Conservation (phyloP, 2,888 invertebrate species). For the Tanaodytes sp. region DNA sequence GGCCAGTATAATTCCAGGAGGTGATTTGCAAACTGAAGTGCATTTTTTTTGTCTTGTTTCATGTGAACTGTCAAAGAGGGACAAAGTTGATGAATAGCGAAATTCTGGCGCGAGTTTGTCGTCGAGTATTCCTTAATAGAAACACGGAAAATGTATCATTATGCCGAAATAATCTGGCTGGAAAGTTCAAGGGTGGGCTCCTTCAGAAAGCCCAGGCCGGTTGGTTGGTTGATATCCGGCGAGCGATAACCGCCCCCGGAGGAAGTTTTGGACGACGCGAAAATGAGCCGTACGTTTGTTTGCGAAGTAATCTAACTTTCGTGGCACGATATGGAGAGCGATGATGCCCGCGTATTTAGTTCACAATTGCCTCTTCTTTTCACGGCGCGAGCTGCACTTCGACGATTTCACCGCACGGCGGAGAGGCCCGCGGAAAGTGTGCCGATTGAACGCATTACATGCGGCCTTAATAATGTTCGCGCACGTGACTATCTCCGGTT, state of each 20-base stretch:
- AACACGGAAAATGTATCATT: conserved; percentile 35
- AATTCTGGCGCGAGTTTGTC: neutral
- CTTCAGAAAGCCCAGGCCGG: conserved; percentile 13
- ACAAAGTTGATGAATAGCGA: neutral
- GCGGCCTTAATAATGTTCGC: conserved; percentile 49
- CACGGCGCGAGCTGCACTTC: conserved; percentile 17
- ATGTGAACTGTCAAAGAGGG: no score
- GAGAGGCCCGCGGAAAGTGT: conserved; percentile 62
- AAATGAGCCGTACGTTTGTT: conserved; percentile 51
- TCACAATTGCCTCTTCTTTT: conserved; percentile 31
- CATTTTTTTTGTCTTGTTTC: no score
- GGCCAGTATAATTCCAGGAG: no score
- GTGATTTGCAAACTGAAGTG: no score
- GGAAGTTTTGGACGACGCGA: conserved; percentile 46
- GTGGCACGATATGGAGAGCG: conserved; percentile 45
- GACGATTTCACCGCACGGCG: conserved; percentile 60
- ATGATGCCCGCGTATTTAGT: conserved; percentile 36
- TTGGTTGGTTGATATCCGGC: conserved; percentile 33
- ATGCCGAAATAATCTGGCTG: conserved; percentile 39
- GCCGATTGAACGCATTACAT: conserved; percentile 60
- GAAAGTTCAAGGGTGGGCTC: conserved; percentile 32
- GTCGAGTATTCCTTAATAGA: conserved; percentile 29
- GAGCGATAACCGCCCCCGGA: conserved; percentile 38
- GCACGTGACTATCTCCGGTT: conserved; percentile 46
- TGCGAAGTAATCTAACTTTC: conserved; percentile 62